Percentiles rank a stretch among this genome's conserved stretches.
Evolutionary conservation across 2,797 vertebrate genomes (phyloP).

Genomic region (Iguana delicatissima): DNA sequence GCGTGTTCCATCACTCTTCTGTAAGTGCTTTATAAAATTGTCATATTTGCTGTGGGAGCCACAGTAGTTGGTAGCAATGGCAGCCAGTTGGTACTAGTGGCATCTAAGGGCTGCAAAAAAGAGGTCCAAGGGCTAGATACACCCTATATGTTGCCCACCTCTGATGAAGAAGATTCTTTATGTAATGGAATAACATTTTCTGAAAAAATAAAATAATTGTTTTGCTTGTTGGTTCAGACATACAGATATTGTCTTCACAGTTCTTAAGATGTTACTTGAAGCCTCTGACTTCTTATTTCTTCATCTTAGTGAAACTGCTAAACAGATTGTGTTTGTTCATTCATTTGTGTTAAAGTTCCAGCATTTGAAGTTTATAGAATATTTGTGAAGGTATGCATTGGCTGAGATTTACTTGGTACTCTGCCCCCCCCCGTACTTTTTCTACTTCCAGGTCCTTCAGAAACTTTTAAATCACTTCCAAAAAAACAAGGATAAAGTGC

Average conservation of each 20-base stretch:
- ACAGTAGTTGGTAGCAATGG: neutral
- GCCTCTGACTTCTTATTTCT: neutral
- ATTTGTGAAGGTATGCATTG: neutral
- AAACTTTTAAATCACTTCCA: slow-evolving; percentile 90
- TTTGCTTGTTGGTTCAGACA: neutral
- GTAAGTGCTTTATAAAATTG: neutral
- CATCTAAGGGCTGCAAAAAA: neutral
- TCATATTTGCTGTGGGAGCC: neutral
- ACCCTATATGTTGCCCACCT: neutral
- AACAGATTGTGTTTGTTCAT: neutral
- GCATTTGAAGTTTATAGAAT: neutral
- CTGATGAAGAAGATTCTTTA: neutral
- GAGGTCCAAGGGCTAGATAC: neutral
- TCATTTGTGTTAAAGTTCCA: neutral
- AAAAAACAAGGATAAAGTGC: slow-evolving; percentile 91
- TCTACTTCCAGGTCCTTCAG: slow-evolving; percentile 89
- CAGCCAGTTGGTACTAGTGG: neutral
- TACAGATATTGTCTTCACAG: no score
- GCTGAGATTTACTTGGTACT: slow-evolving; percentile 47
- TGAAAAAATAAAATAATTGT: neutral
- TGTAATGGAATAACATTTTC: neutral
- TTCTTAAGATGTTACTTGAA: neutral
- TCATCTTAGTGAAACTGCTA: neutral
- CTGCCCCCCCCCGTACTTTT: slow-evolving; percentile 54
- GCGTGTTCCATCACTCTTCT: neutral